These are phyloP conservation scores for Oxygymnocypris stewartii DNA, from an alignment of 2,113 vertebrate genomes.

Conservation along the genomic window DNA sequence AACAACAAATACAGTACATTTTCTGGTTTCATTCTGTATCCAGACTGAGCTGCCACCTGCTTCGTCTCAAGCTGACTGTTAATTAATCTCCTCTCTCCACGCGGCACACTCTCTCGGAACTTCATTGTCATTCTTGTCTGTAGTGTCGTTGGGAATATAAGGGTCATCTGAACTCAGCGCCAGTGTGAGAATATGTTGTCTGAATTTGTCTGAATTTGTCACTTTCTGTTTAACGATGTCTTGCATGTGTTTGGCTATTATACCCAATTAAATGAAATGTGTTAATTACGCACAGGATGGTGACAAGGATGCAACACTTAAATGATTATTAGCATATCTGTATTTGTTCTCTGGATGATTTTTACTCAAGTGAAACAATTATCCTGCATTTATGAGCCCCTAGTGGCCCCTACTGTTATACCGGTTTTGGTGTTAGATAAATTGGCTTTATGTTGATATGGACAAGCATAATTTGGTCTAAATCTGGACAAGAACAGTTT, in stretches of 20 bases:
- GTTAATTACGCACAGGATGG: background rate
- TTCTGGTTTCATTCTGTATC: slow-evolving; percentile 92
- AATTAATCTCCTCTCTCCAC: background rate
- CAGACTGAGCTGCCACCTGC: slow-evolving; percentile 73
- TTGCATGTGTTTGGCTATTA: slow-evolving; percentile 39
- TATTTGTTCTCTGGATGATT: background rate
- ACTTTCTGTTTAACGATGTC: slow-evolving; percentile 28
- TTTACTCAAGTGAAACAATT: background rate
- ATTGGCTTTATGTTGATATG: background rate
- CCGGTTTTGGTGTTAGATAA: background rate
- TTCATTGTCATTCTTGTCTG: background rate
- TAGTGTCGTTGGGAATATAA: background rate
- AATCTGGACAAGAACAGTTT: background rate
- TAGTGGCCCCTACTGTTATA: background rate
- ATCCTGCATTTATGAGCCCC: background rate
- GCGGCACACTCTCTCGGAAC: background rate
- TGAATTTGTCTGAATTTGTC: too few species aligned
- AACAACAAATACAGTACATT: slow-evolving; percentile 98
- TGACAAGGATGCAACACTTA: background rate
- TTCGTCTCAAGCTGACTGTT: background rate
- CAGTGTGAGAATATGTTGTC: slow-evolving; percentile 33
- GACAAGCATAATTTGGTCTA: background rate
- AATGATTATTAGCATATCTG: background rate
- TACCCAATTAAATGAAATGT: slow-evolving; percentile 13
- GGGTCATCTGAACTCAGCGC: background rate